Evolutionary conservation across 2,797 vertebrate genomes (phyloP), one percentile per base, ranked within the genome.

Genomic region (Trematomus bernacchii): DNA sequence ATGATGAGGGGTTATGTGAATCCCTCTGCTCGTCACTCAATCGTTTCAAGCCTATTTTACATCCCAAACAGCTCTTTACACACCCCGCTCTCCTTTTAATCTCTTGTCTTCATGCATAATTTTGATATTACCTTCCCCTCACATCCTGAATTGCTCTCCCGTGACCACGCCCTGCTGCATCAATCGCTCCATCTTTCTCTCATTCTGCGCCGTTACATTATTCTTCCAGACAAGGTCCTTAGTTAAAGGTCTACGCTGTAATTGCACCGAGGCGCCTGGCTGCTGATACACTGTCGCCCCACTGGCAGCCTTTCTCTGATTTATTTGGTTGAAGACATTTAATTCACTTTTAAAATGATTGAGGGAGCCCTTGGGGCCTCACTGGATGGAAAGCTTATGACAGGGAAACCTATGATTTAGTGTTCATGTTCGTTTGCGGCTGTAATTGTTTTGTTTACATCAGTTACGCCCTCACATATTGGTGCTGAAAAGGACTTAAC

Each of bases 201-300:
- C 76, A 0, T 77, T 71, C 75, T 10, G 14, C 2, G 1, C 47
- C 1, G 30, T 54, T 63, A 46, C 80, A 88, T 89, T 77, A 83
- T 79, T 86, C 84, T 84, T 79, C 61, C 66, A 64, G 83, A 82
- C 87, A 75, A 74, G 88, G 71, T 85, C 82, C 63, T 82, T 59
- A 78, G 63, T 88, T 82, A 84, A 84, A 77, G 60, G 83, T 80
- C 84, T 59, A 3, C 1, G 11, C 65, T 43, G 82, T 87, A 79
- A 87, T 89, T 79, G 85, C 48, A 16, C 11, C 46, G 10, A 50
- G 80, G 77, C 69, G 82, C 82, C 86, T 46, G 79, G 62, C 82
- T 76, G 77, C 70, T 66, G 86, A 81, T 82, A 74, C 74, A 42
- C 69, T 27, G 78, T 81, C 61, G 52, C 79, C 75, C 73, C 30